A percentile compares a stretch with the other conserved stretches of the same genome.
phyloP scores from a whole-genome alignment of 2,888 invertebrate genomes.

The Sepioteuthis lessoniana region DNA sequence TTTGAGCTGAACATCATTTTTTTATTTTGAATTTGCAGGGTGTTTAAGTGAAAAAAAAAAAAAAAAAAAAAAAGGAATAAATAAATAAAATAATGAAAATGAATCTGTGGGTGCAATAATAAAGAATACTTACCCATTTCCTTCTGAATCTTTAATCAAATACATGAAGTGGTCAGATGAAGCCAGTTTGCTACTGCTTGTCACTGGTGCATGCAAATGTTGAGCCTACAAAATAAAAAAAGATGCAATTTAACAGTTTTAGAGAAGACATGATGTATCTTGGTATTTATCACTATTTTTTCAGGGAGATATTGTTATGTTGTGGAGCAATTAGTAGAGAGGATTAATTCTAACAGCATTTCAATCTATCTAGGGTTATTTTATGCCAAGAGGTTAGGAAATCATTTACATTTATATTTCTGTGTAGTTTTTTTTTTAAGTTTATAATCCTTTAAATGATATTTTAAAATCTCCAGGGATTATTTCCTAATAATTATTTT shows the following conservation, averaged over 20 bases:
- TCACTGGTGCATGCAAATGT: slow-evolving; percentile 71
- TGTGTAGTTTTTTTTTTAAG: too few species aligned
- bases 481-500: too few species aligned
- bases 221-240: slow-evolving; percentile 70
- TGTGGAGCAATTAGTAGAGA: too few species aligned
- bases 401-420: too few species aligned
- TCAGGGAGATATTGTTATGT: background rate
- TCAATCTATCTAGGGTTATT: too few species aligned
- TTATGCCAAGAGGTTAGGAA: too few species aligned
- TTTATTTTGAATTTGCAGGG: background rate
- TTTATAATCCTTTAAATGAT: too few species aligned
- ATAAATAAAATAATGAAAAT: background rate
- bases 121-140: slow-evolving; percentile 64
- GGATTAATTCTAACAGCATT: too few species aligned
- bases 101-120: background rate
- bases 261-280: background rate
- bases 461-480: too few species aligned
- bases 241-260: background rate
- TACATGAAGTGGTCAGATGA: slow-evolving; percentile 73
- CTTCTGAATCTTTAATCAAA: slow-evolving; percentile 71
- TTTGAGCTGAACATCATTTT: too few species aligned
- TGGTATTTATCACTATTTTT: too few species aligned
- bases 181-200: slow-evolving; percentile 70
- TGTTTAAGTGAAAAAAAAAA: background rate
- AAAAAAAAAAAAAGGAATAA: too few species aligned